Evolutionary conservation across 2,888 invertebrate species (phyloP).

Genomic region (Megalurothrips usitatus): DNA sequence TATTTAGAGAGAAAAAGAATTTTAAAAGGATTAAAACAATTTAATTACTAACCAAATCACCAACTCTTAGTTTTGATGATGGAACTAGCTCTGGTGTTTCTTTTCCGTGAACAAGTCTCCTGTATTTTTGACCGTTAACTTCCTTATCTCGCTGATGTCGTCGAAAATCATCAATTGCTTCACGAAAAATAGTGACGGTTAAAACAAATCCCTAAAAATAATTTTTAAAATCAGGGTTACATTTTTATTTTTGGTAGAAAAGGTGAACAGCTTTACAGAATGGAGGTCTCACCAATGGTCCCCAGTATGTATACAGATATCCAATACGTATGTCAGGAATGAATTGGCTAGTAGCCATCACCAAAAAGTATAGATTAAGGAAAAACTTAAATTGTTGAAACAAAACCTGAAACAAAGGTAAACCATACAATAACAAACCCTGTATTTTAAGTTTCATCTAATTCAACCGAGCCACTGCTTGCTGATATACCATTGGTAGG

Average conservation of each 20-base stretch:
- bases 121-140: slow-evolving; percentile 92
- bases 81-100: slow-evolving; percentile 68
- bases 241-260: background rate
- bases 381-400: slow-evolving; percentile 99
- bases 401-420: slow-evolving; percentile 60
- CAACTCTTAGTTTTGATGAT: slow-evolving; percentile 77
- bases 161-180: slow-evolving; percentile 93
- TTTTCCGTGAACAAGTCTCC: slow-evolving; percentile 63
- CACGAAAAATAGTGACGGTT: slow-evolving; percentile 90
- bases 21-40: no score
- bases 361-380: slow-evolving; percentile 93
- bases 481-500: slow-evolving; percentile 60
- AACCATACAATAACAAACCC: background rate
- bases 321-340: slow-evolving; percentile 95
- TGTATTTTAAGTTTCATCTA: background rate
- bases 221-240: background rate
- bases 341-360: slow-evolving; percentile 98
- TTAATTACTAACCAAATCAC: slow-evolving; percentile 53
- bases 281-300: slow-evolving; percentile 66
- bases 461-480: background rate
- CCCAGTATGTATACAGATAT: slow-evolving; percentile 99
- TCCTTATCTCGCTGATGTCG: slow-evolving; percentile 90
- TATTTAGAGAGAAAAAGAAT: background rate
- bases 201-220: slow-evolving; percentile 77
- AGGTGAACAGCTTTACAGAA: slow-evolving; percentile 23